Conservation (phyloP, 2,113 vertebrate genomes). For the Chaetodon trifascialis region DNA sequence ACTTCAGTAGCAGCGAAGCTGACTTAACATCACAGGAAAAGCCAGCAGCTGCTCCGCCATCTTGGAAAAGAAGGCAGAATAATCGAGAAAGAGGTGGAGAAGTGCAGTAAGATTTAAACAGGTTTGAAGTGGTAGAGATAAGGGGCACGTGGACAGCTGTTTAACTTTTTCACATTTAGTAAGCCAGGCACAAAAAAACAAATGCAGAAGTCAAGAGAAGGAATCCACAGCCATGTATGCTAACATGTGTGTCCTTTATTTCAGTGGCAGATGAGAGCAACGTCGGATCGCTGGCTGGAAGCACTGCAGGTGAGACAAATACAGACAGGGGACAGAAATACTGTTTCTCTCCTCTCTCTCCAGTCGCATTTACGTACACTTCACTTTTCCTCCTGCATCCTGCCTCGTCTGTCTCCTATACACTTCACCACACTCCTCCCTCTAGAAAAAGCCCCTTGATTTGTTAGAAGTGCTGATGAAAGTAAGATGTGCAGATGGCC, state of each 20-base stretch:
- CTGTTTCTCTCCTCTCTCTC: not conserved
- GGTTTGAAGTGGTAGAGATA: not conserved
- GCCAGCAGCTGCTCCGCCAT: not conserved
- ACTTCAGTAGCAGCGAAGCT: constrained; percentile 52
- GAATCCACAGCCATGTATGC: not conserved
- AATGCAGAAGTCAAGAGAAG: not conserved
- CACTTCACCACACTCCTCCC: not conserved
- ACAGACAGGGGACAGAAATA: not conserved
- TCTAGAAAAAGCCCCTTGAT: constrained; percentile 35
- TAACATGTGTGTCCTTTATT: constrained; percentile 53
- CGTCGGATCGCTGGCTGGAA: constrained; percentile 44
- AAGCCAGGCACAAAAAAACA: not conserved
- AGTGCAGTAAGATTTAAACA: not conserved
- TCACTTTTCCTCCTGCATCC: constrained; percentile 3
- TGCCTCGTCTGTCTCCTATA: not conserved
- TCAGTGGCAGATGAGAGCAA: constrained; percentile 78
- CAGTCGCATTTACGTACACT: not conserved
- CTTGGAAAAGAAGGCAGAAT: constrained; percentile 36
- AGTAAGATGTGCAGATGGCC: constrained; percentile 21
- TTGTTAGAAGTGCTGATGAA: constrained; percentile 55
- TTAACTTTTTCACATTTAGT: not conserved
- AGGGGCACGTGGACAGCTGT: constrained; percentile 1
- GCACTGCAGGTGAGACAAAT: constrained; percentile 61
- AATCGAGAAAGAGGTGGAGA: constrained; percentile 18
- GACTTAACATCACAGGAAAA: constrained; percentile 34